Evolutionary conservation across 2,888 invertebrate genomes (phyloP), one percentile per base, ranked within the genome.

Genomic region (Ophion ventricosus): DNA sequence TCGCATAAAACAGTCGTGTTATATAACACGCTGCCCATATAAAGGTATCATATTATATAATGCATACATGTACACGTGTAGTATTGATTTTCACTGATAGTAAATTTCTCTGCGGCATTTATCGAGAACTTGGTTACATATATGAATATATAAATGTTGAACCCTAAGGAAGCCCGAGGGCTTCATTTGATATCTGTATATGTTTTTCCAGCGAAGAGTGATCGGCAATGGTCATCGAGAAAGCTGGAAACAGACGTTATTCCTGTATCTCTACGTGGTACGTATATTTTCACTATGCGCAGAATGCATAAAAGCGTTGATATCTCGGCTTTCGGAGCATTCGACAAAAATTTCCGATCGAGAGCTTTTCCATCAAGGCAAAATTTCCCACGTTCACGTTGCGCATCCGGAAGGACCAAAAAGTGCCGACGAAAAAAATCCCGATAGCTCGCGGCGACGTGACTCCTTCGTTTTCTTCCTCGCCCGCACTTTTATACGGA

Each of bases 391-490:
- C 23, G 17, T 14, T 54, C n/a, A 17, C 54, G 23, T 26, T 1
- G 7, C 29, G n/a, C 54, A 29, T 29, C 20, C n/a, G 64, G 54
- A 56, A 56, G 29, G 26, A 29, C 10, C n/a, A 25, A 23, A 57
- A 59, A 49, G 43, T 61, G 14, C 26, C 29, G 20, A 11, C 23
- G n/a, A 17, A 63, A 26, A 73, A 63, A 63, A 74, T 14, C 25
- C 57, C 26, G 57, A 49, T 43, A 29, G 40, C 63, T 40, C 35
- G n/a, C 35, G 25, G 26, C 49, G 54, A 56, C 1, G 64, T 35
- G 79, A 80, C 61, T 80, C 56, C 23, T 79, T 43, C 17, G 40
- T 72, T 73, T 57, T 57, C 25, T 66, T 57, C 43, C 14, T 73
- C 11, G 26, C 3, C 7, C n/a, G n/a, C 25, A 29, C 61, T 59